A percentile compares a stretch with the other conserved stretches of the same genome.
phyloP scores from a whole-genome alignment of 2,888 invertebrate species.

The Ischnura elegans region DNA sequence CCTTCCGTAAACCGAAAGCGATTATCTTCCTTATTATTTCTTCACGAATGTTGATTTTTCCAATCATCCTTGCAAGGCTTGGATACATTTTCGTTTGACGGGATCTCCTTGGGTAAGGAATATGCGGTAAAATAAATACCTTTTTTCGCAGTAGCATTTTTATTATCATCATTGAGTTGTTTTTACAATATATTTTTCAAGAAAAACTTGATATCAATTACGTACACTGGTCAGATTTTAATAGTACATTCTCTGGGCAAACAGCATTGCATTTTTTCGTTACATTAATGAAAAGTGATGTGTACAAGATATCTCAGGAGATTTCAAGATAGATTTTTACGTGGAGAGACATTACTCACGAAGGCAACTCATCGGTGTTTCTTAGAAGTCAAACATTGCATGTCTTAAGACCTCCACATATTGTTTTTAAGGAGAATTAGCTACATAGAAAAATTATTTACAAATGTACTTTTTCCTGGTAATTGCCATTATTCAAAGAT shows the following conservation, averaged over 20 bases:
- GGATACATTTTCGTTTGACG: too few relatives aligned
- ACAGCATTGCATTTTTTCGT: constrained; percentile 42
- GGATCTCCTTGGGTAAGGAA: too few relatives aligned
- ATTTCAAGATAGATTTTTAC: constrained; percentile 24
- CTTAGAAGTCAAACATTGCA: constrained; percentile 49
- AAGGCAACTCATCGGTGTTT: constrained; percentile 66
- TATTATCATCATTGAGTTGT: constrained; percentile 36
- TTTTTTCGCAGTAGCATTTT: constrained; percentile 40
- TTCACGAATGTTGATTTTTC: too few relatives aligned
- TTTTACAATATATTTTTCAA: constrained; percentile 54
- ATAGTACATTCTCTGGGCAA: constrained; percentile 52
- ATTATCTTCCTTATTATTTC: too few relatives aligned
- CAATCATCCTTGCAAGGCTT: too few relatives aligned
- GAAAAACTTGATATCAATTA: constrained; percentile 55
- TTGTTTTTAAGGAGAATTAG: constrained; percentile 41
- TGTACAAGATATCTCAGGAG: constrained; percentile 55
- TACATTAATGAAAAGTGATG: constrained; percentile 22
- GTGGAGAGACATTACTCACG: constrained; percentile 60
- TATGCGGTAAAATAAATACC: too few relatives aligned
- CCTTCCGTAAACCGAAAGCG: too few relatives aligned
- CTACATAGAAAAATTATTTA: constrained; percentile 64
- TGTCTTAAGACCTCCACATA: constrained; percentile 14
- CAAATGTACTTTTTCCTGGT: constrained; percentile 37
- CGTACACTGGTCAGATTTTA: constrained; percentile 32
- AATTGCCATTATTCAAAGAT: background rate